These are phyloP conservation scores for Tricholaema leucomelas DNA, from an alignment of 2,113 vertebrate species.

Conservation along the genomic window DNA sequence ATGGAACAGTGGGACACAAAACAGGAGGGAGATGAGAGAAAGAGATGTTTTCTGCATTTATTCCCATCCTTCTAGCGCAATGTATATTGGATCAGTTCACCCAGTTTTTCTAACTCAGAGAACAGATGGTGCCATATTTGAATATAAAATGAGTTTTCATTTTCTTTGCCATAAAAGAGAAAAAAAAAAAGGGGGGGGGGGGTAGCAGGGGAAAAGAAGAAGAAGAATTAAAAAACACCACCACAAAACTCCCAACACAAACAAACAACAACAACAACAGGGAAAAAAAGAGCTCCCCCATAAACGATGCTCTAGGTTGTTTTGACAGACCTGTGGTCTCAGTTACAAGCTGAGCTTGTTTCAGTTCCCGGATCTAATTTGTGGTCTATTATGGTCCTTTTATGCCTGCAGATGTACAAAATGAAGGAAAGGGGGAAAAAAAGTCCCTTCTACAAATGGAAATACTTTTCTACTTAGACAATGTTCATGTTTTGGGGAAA, in stretches of 20 bases:
- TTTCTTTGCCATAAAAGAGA: conserved; percentile 64
- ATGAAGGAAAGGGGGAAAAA: conserved; percentile 72
- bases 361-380: conserved; percentile 73
- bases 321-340: conserved; percentile 69
- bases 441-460: conserved; percentile 67
- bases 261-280: conserved; percentile 15
- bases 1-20: conserved; percentile 55
- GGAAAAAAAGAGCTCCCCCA: conserved; percentile 3
- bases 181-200: conserved; percentile 27
- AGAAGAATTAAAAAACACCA: conserved; percentile 3
- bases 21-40: conserved; percentile 5
- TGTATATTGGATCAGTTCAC: conserved; percentile 66
- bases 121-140: conserved; percentile 73
- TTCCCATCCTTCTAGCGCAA: conserved; percentile 48
- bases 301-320: conserved; percentile 53
- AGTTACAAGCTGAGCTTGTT: conserved; percentile 66
- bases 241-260: neutral
- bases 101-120: conserved; percentile 66
- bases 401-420: conserved; percentile 69
- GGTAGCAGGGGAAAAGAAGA: conserved; percentile 1
- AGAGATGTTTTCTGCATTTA: conserved; percentile 48
- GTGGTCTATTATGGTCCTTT: conserved; percentile 64
- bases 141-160: conserved; percentile 72
- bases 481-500: conserved; percentile 67
- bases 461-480: conserved; percentile 74